Evolutionary conservation across 2,113 vertebrate species (phyloP).

Genomic region (Paraplagusia blochii): DNA sequence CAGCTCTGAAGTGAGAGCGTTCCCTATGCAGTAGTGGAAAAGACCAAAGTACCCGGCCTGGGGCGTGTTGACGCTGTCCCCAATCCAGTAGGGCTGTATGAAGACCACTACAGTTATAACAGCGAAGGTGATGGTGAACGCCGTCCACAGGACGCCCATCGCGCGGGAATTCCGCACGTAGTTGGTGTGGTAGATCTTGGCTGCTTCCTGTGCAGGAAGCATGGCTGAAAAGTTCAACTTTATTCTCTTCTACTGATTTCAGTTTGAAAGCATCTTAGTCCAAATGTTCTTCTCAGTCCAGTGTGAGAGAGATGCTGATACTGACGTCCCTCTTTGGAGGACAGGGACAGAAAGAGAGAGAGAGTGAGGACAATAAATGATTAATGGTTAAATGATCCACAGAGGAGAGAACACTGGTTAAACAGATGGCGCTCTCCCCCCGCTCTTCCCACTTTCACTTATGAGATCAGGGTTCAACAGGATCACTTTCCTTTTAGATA

Average conservation of each 20-base stretch:
- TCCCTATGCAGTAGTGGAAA: constrained; percentile 96
- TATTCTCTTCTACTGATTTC: neutral
- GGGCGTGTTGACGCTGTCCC: constrained; percentile 93
- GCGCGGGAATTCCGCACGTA: constrained; percentile 92
- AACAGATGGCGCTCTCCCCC: constrained; percentile 5
- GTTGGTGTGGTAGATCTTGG: constrained; percentile 95
- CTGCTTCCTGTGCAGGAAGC: constrained; percentile 92
- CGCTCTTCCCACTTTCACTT: constrained; percentile 8
- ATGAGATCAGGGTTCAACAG: neutral
- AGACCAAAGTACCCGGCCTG: constrained; percentile 97
- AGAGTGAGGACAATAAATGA: constrained; percentile 50
- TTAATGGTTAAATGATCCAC: constrained; percentile 64
- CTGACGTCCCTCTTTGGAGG: constrained; percentile 12
- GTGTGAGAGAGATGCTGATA: neutral
- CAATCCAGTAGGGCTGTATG: constrained; percentile 98
- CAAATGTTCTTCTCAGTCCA: neutral
- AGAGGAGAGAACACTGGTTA: constrained; percentile 18
- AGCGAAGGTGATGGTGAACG: constrained; percentile 94
- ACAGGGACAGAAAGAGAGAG: no score
- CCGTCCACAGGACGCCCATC: constrained; percentile 92
- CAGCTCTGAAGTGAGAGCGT: constrained; percentile 92
- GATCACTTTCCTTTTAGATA: neutral
- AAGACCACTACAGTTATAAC: constrained; percentile 93
- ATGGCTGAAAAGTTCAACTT: constrained; percentile 39
- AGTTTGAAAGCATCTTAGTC: no score